A percentile compares a stretch with the other conserved stretches of the same genome.
These are phyloP conservation scores for Battus philenor DNA, from an alignment of 1,140 invertebrate species.

Conservation along the genomic window DNA sequence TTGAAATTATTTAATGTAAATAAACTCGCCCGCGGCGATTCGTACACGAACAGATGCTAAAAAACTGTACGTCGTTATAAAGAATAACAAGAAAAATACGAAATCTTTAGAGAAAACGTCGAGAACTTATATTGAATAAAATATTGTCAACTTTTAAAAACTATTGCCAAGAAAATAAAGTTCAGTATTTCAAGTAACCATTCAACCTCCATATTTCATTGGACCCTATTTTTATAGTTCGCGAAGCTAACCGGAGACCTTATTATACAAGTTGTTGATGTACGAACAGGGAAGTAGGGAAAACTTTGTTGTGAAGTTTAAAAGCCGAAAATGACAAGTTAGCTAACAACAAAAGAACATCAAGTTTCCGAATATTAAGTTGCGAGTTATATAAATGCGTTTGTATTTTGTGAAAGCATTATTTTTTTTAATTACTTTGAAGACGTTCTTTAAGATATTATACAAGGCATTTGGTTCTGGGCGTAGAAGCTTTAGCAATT, in stretches of 20 bases:
- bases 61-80: neutral
- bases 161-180: slow-evolving; percentile 14
- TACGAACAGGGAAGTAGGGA: slow-evolving; percentile 10
- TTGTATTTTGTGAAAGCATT: too few relatives aligned
- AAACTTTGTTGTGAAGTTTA: slow-evolving; percentile 13
- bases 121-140: slow-evolving; percentile 12
- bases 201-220: slow-evolving; percentile 4
- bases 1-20: too few relatives aligned
- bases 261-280: slow-evolving; percentile 7
- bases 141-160: slow-evolving; percentile 15
- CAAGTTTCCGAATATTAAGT: slow-evolving; percentile 2
- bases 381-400: too few relatives aligned
- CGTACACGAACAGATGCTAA: neutral
- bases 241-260: neutral
- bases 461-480: too few relatives aligned
- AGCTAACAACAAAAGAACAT: slow-evolving; percentile 6
- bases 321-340: slow-evolving; percentile 16
- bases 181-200: slow-evolving; percentile 10
- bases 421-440: too few relatives aligned
- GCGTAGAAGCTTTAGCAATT: too few relatives aligned
- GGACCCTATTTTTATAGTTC: slow-evolving; percentile 1
- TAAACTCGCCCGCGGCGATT: too few relatives aligned
- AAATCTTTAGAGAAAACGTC: slow-evolving; percentile 12
- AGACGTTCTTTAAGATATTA: too few relatives aligned
- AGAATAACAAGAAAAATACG: slow-evolving; percentile 11